These are phyloP conservation scores for Chlorocebus sabaeus DNA, from an alignment of 2,113 vertebrate genomes.

Conservation along the genomic window DNA sequence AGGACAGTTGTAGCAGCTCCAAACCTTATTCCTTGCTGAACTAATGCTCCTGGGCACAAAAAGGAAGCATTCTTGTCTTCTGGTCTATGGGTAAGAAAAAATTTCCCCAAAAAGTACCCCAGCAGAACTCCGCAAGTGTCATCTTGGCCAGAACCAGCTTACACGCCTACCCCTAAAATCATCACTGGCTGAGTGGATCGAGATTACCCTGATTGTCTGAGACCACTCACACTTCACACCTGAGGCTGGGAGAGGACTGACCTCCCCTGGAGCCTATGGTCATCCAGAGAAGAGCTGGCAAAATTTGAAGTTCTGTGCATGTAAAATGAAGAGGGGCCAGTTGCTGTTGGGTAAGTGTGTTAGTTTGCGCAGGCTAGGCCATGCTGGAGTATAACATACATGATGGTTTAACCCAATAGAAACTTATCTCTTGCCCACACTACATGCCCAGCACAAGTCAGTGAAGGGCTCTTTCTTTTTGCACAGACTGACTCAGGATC, in stretches of 20 bases:
- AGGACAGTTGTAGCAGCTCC: not conserved
- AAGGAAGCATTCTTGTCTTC: not conserved
- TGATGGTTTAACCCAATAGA: not conserved
- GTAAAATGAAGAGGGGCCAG: not conserved
- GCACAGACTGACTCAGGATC: too few relatives aligned
- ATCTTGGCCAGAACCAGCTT: not conserved
- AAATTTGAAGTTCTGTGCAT: not conserved
- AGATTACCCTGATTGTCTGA: not conserved
- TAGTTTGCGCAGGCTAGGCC: not conserved
- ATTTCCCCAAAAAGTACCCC: not conserved
- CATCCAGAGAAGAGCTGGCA: not conserved
- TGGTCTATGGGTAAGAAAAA: not conserved
- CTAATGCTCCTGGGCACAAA: not conserved
- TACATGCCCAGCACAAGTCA: not conserved
- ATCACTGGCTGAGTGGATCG: not conserved
- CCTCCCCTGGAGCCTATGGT: not conserved
- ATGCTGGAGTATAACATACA: not conserved
- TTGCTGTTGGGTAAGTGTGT: not conserved
- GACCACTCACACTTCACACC: not conserved
- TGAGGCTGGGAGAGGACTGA: not conserved
- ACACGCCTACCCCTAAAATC: not conserved
- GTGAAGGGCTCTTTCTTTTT: not conserved
- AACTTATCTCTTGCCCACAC: not conserved
- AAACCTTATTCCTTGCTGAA: not conserved
- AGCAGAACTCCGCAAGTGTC: not conserved